Conservation (phyloP, 2,888 invertebrate genomes). For the Protophormia terraenovae region DNA sequence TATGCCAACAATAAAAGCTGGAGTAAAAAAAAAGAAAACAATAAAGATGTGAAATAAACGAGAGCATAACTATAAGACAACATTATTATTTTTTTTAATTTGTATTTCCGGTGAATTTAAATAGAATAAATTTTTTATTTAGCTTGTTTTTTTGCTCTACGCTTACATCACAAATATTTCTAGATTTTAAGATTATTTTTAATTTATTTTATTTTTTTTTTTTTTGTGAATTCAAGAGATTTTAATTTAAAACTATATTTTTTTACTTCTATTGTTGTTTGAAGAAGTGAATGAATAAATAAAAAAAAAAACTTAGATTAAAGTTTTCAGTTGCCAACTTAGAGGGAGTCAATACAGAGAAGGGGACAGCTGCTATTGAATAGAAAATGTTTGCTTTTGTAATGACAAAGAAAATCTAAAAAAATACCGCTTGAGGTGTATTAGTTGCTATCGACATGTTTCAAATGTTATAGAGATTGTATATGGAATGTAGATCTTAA, state of each 20-base stretch:
- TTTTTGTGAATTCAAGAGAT: conserved; percentile 46
- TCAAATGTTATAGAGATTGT: conserved; percentile 23
- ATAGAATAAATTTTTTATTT: conserved; percentile 43
- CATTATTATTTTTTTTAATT: conserved; percentile 59
- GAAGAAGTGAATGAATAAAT: neutral
- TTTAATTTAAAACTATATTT: conserved; percentile 53
- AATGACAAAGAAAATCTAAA: conserved; percentile 47
- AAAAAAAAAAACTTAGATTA: conserved; percentile 30
- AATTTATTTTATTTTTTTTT: conserved; percentile 34
- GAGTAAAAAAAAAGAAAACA: neutral
- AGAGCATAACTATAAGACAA: conserved; percentile 5
- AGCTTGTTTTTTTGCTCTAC: neutral
- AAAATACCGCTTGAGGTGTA: conserved; percentile 55
- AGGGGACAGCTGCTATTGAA: neutral
- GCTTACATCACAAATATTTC: conserved; percentile 19
- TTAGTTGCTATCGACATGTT: conserved; percentile 56
- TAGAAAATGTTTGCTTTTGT: conserved; percentile 15
- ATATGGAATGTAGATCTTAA: conserved; percentile 23
- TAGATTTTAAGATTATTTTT: neutral
- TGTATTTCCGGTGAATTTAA: conserved; percentile 62
- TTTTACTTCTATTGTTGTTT: conserved; percentile 13
- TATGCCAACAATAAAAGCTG: neutral
- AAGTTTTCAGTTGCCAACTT: conserved; percentile 33
- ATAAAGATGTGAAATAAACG: conserved; percentile 9
- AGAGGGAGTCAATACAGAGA: neutral